Base-by-base conservation (phyloP, 2,888 invertebrate species). In the Sarcophaga rosellei region DNA sequence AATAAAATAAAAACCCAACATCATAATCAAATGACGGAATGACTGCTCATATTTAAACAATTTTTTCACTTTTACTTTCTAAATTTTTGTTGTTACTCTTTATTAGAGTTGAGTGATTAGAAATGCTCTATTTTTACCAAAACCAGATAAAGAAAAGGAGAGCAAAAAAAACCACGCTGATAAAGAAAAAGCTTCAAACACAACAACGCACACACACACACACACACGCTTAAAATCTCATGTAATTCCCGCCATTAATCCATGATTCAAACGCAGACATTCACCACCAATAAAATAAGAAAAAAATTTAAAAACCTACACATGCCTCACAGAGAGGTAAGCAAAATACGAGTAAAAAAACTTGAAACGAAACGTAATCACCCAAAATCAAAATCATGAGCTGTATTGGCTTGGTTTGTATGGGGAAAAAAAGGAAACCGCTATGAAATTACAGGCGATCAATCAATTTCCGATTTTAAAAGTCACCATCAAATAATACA, bases 41-140 rank as follows among this genome's bases (percentile, higher is more conserved):
- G 35, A 35, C 35, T 35, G 35, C 10, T 35, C 35, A 35, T 35
- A 35, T 35, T 35, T 35, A 35, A 35, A 10, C 1, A 10, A 35
- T 35, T 35, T 8, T 35, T 35, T 66, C 20, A 77, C 82, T 84
- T 84, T 84, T 77, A 84, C 83, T 84, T 84, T 84, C 83, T 84
- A 79, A 84, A 84, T 57, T 78, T 61, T 66, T 77, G 35, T 35
- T 35, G 35, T 35, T 35, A 35, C 35, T 2, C 15, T 75, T 20
- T 65, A 25, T 78, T 63, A 23, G 35, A 45, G 47, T 63, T 74
- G 69, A 69, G 79, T 69, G 57, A 62, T 84, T 86, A 80, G 83
- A 86, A 83, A 81, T 83, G 80, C 86, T 86, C 80, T 70, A 81
- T 76, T 83, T 83, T 81, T 35, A 35, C 66, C 12, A 62, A 35